A percentile compares a stretch with the other conserved stretches of the same genome.
Conservation (phyloP, 1,140 invertebrate species). For the Drosophila hydei region DNA sequence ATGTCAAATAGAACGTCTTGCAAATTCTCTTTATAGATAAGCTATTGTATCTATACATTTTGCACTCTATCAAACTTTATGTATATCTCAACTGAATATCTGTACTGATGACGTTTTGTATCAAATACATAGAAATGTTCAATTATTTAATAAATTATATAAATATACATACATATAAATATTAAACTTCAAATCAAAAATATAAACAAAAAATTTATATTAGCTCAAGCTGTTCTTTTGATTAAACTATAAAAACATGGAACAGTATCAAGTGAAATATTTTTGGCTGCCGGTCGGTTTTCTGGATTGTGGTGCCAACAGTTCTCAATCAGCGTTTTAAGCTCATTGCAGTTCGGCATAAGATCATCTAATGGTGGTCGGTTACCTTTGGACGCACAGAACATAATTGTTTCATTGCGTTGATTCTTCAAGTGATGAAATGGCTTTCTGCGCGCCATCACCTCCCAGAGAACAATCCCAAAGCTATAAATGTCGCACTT, state of each 20-base stretch:
- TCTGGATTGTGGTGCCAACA: conserved; percentile 5
- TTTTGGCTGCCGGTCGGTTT: background rate
- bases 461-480: conserved; percentile 42
- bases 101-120: conserved; percentile 76
- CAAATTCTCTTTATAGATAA: conserved; percentile 42
- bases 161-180: conserved; percentile 4
- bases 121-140: conserved; percentile 80
- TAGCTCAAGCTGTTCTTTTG: too few relatives aligned
- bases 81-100: conserved; percentile 61
- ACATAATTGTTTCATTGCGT: too few relatives aligned
- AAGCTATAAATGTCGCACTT: conserved; percentile 53
- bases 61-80: conserved; percentile 53
- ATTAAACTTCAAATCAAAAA: too few relatives aligned
- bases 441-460: conserved; percentile 26
- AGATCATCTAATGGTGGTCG: background rate
- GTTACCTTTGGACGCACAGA: background rate
- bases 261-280: background rate
- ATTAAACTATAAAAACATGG: background rate
- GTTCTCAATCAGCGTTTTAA: background rate
- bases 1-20: conserved; percentile 28
- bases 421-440: conserved; percentile 13
- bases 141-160: conserved; percentile 78
- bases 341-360: background rate
- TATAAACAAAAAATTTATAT: too few relatives aligned
- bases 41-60: conserved; percentile 63